Evolutionary conservation across 2,113 vertebrate species (phyloP).

Genomic region (Limnothrissa miodon): DNA sequence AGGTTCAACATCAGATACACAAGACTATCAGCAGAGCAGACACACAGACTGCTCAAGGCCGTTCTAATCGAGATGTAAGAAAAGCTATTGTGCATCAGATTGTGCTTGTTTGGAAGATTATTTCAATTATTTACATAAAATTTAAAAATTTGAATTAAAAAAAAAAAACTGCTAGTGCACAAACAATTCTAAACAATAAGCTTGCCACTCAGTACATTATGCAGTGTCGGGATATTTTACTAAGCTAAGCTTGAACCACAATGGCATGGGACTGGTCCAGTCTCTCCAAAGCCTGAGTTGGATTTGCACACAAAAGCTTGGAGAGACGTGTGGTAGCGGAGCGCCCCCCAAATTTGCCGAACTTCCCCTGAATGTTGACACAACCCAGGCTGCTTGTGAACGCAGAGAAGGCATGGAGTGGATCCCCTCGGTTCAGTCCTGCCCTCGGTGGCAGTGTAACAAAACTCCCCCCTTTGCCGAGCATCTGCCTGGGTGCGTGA

Average conservation of each 20-base stretch:
- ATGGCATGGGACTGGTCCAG: not conserved
- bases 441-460: conserved; percentile 29
- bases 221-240: not conserved
- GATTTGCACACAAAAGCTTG: not conserved
- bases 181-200: no score
- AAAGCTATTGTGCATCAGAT: not conserved
- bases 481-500: not conserved
- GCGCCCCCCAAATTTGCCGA: not conserved
- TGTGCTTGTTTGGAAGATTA: not conserved
- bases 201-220: not conserved
- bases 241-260: not conserved
- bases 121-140: no score
- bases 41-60: not conserved
- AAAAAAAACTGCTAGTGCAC: no score
- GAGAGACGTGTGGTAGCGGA: not conserved
- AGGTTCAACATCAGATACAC: not conserved
- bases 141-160: not conserved
- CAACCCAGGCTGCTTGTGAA: not conserved
- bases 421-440: not conserved
- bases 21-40: not conserved
- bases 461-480: conserved; percentile 35
- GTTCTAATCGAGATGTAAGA: not conserved
- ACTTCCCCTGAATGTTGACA: not conserved
- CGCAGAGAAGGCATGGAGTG: not conserved
- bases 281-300: not conserved